A percentile compares a stretch with the other conserved stretches of the same genome.
These are phyloP conservation scores for Eptatretus burgeri DNA, from an alignment of 2,113 vertebrate genomes.

Conservation along the genomic window DNA sequence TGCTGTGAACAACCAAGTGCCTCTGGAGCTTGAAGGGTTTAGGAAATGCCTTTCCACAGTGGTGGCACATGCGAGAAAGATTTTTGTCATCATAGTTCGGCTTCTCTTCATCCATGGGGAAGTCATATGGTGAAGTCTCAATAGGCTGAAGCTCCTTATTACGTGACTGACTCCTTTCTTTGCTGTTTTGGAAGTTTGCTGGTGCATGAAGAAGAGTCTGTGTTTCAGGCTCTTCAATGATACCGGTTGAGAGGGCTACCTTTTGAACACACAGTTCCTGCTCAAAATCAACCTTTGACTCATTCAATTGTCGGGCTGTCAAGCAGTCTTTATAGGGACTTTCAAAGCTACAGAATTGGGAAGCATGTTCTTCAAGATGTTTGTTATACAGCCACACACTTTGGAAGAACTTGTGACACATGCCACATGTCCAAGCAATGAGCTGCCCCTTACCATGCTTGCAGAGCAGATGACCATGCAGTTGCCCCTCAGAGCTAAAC, in stretches of 20 bases:
- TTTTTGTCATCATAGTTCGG: conserved; percentile 60
- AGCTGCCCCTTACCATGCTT: conserved; percentile 60
- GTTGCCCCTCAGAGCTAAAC: conserved; percentile 66
- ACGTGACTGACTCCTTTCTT: no score
- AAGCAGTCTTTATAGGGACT: no score
- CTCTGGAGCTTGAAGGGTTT: conserved; percentile 94
- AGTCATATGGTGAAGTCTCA: not conserved
- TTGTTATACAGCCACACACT: conserved; percentile 96
- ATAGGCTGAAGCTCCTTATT: no score
- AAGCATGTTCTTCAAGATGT: conserved; percentile 64
- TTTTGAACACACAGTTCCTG: no score
- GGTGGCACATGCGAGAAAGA: conserved; percentile 75
- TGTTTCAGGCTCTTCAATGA: no score
- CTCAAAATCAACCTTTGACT: no score
- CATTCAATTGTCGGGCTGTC: no score
- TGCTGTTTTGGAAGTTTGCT: no score
- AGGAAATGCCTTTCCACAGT: conserved; percentile 87
- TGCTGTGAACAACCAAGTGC: conserved; percentile 75
- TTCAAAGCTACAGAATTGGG: conserved; percentile 31
- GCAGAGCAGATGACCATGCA: conserved; percentile 59
- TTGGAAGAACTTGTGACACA: conserved; percentile 73
- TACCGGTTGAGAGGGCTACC: no score
- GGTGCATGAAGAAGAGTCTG: no score
- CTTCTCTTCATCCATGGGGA: conserved; percentile 3
- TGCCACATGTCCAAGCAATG: conserved; percentile 78